phyloP scores from a whole-genome alignment of 2,888 invertebrate genomes.

The Dryobota labecula region DNA sequence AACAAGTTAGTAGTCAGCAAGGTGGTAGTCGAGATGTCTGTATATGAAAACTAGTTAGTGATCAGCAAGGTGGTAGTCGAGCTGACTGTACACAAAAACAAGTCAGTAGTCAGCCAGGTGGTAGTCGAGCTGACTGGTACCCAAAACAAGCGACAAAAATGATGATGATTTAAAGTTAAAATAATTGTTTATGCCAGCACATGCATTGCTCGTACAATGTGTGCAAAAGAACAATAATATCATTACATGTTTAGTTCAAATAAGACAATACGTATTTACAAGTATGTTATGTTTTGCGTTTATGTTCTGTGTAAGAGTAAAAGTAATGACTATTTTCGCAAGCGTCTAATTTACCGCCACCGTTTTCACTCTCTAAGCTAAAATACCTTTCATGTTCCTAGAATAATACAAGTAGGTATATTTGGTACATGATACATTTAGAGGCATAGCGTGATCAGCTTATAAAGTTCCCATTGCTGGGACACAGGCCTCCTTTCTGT shows the following conservation, averaged over 20 bases:
- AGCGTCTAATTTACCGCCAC: not conserved
- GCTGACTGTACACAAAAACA: not conserved
- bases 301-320: slow-evolving; percentile 11
- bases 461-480: no score
- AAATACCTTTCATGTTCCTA: not conserved
- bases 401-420: not conserved
- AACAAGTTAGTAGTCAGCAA: not conserved
- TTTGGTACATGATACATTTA: not conserved
- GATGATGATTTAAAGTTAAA: not conserved
- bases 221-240: not conserved
- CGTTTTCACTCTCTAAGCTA: not conserved
- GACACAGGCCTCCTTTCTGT: no score
- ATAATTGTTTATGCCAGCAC: not conserved
- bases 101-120: not conserved
- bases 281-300: not conserved
- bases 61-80: not conserved
- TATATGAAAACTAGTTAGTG: no score
- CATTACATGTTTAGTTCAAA: not conserved
- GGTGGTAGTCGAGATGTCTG: not conserved
- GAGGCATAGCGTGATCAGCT: no score
- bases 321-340: not conserved
- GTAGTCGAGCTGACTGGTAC: not conserved
- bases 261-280: slow-evolving; percentile 9
- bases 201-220: not conserved
- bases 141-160: not conserved